These are phyloP conservation scores for Zelleria hepariella DNA, from an alignment of 2,888 invertebrate species.

Conservation along the genomic window DNA sequence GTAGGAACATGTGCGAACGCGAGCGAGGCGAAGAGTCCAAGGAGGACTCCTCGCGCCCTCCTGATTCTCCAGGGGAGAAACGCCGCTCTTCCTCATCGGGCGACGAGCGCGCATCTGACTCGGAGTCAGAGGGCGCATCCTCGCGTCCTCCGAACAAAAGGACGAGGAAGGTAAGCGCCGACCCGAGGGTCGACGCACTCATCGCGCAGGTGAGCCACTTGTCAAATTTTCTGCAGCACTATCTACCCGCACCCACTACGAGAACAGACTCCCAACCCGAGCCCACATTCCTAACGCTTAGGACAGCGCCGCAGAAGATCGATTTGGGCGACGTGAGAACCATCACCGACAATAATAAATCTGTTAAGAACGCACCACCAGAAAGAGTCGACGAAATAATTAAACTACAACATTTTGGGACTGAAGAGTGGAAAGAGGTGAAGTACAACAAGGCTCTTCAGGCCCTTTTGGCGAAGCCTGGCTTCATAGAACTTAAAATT, in stretches of 20 bases:
- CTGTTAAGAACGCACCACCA: background rate
- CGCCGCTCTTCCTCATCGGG: too few relatives aligned
- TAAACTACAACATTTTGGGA: conserved; percentile 7
- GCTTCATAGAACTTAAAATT: conserved; percentile 13
- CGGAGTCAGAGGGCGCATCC: background rate
- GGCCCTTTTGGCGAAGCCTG: conserved; percentile 12
- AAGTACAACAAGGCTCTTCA: conserved; percentile 13
- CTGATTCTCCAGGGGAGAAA: too few relatives aligned
- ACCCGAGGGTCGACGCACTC: background rate
- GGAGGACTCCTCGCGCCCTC: too few relatives aligned
- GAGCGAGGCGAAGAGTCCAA: too few relatives aligned
- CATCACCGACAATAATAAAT: conserved; percentile 2
- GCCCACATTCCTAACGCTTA: background rate
- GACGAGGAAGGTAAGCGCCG: background rate
- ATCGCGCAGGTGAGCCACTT: background rate
- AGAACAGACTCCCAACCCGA: background rate
- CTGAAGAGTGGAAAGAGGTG: conserved; percentile 12
- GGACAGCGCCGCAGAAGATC: background rate
- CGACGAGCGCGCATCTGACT: background rate
- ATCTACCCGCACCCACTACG: background rate
- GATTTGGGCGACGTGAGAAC: conserved; percentile 3
- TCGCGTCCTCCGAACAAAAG: conserved; percentile 9
- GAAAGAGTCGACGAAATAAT: conserved; percentile 1
- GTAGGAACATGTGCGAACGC: too few relatives aligned
- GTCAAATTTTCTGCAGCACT: background rate